Percentiles rank a stretch among this genome's conserved stretches.
These are phyloP conservation scores for Pristionchus entomophagus DNA, from an alignment of 2,888 invertebrate genomes.

Conservation along the genomic window DNA sequence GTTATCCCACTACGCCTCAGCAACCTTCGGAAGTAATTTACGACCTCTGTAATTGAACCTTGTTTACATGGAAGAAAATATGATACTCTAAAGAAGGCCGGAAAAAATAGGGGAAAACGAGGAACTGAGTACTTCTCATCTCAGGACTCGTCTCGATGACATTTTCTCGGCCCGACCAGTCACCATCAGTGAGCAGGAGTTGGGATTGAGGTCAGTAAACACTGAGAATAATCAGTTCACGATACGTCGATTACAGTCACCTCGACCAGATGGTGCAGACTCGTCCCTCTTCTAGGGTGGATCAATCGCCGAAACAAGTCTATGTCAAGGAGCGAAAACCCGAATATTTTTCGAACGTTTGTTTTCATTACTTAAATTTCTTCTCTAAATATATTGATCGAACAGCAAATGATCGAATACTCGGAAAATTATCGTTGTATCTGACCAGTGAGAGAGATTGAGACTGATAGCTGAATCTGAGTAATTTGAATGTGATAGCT, in stretches of 20 bases:
- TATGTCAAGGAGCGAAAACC: background rate
- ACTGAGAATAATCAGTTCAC: background rate
- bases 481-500: no score
- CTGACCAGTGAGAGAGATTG: no score
- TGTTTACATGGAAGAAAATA: background rate
- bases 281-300: background rate
- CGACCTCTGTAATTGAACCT: background rate
- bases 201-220: background rate
- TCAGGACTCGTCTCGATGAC: background rate
- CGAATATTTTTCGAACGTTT: background rate
- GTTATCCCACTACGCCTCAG: no score
- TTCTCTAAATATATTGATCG: no score
- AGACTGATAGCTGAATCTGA: no score
- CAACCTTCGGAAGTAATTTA: background rate
- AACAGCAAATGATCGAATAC: no score
- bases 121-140: background rate
- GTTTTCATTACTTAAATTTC: no score
- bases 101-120: no score
- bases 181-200: background rate
- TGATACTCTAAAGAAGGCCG: no score
- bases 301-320: background rate
- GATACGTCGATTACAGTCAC: background rate
- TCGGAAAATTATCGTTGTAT: no score
- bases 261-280: background rate
- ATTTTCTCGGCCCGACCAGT: background rate